These are phyloP conservation scores for Leucophora obtusa DNA, from an alignment of 2,888 invertebrate species.

Conservation along the genomic window DNA sequence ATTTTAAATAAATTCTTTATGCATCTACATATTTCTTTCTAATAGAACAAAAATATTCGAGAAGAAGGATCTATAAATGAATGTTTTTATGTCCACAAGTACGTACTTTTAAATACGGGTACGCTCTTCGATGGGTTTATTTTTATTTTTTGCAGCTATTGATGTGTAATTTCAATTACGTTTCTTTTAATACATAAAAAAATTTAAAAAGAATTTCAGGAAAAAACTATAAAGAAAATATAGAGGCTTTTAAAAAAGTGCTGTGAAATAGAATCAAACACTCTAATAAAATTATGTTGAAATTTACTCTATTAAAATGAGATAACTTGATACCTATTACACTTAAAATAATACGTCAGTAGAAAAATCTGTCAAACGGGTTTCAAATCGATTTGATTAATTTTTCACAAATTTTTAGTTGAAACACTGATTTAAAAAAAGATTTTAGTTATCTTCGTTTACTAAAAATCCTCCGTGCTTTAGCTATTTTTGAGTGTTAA, in stretches of 20 bases:
- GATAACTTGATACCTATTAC: too few species aligned
- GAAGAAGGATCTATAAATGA: background rate
- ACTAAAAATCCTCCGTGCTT: too few species aligned
- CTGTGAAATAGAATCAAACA: constrained; percentile 23
- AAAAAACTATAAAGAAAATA: constrained; percentile 1
- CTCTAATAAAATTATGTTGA: too few species aligned
- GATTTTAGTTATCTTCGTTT: too few species aligned
- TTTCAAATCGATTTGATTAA: too few species aligned
- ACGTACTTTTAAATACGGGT: background rate
- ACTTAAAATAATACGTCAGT: too few species aligned
- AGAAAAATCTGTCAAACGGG: too few species aligned
- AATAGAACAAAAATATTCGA: background rate
- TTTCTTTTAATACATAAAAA: constrained; percentile 29
- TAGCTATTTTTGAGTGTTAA: too few species aligned
- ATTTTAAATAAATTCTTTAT: constrained; percentile 1
- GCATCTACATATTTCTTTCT: constrained; percentile 1
- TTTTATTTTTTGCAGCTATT: background rate
- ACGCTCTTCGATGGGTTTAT: background rate
- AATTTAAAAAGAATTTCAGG: background rate
- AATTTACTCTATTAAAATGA: too few species aligned
- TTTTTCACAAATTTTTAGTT: too few species aligned
- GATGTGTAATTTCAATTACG: constrained; percentile 53
- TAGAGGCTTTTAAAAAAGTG: constrained; percentile 10
- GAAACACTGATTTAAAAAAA: too few species aligned
- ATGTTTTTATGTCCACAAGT: background rate